These are phyloP conservation scores for Lepidostoma basale DNA, from an alignment of 1,140 invertebrate species.

Conservation along the genomic window DNA sequence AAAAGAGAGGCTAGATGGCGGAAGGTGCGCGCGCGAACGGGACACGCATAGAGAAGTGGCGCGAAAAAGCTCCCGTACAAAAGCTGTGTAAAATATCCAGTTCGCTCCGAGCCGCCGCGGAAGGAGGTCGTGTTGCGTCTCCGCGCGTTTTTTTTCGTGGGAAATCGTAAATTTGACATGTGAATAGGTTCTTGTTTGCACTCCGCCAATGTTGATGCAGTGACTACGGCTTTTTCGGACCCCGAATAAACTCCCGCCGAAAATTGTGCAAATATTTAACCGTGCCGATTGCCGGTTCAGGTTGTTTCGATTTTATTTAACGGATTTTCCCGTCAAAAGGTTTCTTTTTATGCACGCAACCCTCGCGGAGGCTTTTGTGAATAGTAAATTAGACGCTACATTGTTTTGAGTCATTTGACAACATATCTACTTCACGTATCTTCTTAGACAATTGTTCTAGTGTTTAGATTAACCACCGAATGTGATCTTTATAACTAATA, in stretches of 20 bases:
- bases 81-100: conserved; percentile 4
- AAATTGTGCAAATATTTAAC: conserved; percentile 7
- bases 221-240: background rate
- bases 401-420: too few relatives aligned
- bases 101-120: conserved; percentile 6
- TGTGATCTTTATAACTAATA: too few relatives aligned
- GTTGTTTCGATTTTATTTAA: background rate
- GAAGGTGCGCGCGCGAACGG: background rate
- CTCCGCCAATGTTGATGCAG: background rate
- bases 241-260: background rate
- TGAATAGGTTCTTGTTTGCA: conserved; percentile 19
- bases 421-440: too few relatives aligned
- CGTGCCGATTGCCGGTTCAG: background rate
- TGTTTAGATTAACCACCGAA: too few relatives aligned
- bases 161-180: conserved; percentile 23
- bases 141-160: background rate
- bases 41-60: background rate
- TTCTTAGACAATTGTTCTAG: too few relatives aligned
- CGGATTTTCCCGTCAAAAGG: background rate
- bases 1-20: conserved; percentile 7
- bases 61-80: conserved; percentile 24
- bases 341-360: background rate
- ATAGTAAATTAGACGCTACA: background rate
- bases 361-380: background rate
- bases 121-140: background rate